Evolutionary conservation across 53 echinoderm and acorn worm genomes (phyloP), one percentile per base, ranked within the genome.

Genomic region (Glandiceps talaboti): DNA sequence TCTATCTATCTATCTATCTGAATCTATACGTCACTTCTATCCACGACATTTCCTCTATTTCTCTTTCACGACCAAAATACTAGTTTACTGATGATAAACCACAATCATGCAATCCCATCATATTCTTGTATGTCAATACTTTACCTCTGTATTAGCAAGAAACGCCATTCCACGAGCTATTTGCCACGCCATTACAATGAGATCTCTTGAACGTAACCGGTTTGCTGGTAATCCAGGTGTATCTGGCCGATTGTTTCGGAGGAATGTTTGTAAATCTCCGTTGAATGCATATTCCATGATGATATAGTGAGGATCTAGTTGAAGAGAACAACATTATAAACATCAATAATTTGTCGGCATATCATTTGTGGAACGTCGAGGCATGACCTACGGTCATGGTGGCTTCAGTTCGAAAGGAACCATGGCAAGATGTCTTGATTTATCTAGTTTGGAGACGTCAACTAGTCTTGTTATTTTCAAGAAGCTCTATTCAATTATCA

Each of bases 121-220:
- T n/a, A n/a, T n/a, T n/a, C n/a, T n/a, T n/a, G n/a, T n/a, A n/a
- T n/a, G n/a, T n/a, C n/a, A n/a, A n/a, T n/a, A n/a, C n/a, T n/a
- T 12, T 80, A 90, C 90, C 87, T 85, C 82, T 30, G 75, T 45
- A 26, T 29, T 29, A 27, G 85, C 74, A 26, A 94, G 82, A 77
- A 84, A 90, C 10, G 88, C 77, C 94, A 94, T 94, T 73, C 94
- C 94, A 32, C 82, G 86, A 1, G 90, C 94, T 1, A 90, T 79
- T 73, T 91, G 87, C 14, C 84, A 72, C 27, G 94, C 94, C 31
- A 94, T 90, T 0, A 80, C 81, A 1, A 94, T 79, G 29, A 94
- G 76, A 77, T 90, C 88, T n/a, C 75, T 80, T 10, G 88, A 74
- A 12, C 64, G 64, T 33, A 88, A 74, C n/a, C n/a, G n/a, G n/a